Evolutionary conservation across 2,113 vertebrate genomes (phyloP), one percentile per base, ranked within the genome.

Genomic region (Pterocles orientalis): DNA sequence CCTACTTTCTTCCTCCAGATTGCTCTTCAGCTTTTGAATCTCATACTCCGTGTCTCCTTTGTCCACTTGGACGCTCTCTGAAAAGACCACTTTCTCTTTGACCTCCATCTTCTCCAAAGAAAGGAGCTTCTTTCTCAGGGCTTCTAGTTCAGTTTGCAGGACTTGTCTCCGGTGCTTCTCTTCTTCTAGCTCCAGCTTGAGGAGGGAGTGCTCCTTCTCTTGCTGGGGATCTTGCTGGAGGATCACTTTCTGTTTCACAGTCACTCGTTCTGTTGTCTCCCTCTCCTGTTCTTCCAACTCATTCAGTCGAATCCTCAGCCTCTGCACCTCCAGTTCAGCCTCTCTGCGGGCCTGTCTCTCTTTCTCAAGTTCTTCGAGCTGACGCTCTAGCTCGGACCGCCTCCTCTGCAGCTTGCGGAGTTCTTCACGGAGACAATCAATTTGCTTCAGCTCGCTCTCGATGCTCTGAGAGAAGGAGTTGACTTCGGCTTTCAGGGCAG

Each of bases 201-300:
- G 98, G 60, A 99, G 98, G 21, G 99, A 98, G 50, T 99, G 98
- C 86, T 99, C 99, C 77, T 99, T 99, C 95, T 99, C 98, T 96
- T 99, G 99, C 94, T 99, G 99, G 25, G 99, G 99, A 94, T 99
- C 99, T 95, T 99, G 99, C 97, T 99, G 99, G 60, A 99, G 97
- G 41, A 99, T 99, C 23, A 99, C 99, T 97, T 99, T 99, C 95
- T 99, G 99, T 94, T 98, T 99, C 82, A 98, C 98, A 1, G 99
- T 99, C 51, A 99, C 99, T 91, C 99, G 99, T 93, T 99, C 99
- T 7, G 98, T 97, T 14, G 98, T 99, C 92, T 99, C 98, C 64
- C 98, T 98, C 94, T 99, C 99, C 66, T 98, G 96, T 79, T 98
- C 97, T 94, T 99, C 99, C 57, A 99, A 96, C 62, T 98, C 98